phyloP scores from a whole-genome alignment of 2,888 invertebrate genomes.

The Pimpla rufipes region DNA sequence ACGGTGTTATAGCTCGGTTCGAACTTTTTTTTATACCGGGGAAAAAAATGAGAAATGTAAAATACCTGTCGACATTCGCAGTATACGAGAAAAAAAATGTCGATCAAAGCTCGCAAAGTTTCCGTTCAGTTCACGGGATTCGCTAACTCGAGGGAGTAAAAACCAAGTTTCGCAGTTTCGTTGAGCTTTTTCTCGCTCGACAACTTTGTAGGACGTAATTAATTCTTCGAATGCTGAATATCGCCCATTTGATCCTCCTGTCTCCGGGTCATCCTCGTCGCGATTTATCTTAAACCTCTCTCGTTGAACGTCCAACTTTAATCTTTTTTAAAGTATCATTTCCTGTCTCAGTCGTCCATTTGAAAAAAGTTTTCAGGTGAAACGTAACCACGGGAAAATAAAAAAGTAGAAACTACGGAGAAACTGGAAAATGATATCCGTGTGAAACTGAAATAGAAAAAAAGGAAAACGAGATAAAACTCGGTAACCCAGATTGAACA shows the following conservation, averaged over 20 bases:
- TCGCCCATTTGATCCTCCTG: neutral
- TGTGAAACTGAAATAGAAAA: too few species aligned
- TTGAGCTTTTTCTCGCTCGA: neutral
- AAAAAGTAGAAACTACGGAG: neutral
- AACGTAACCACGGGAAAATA: neutral
- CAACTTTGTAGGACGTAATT: slow-evolving; percentile 15
- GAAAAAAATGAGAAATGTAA: slow-evolving; percentile 8
- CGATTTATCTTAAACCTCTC: neutral
- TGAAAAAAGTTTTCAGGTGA: neutral
- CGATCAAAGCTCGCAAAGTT: slow-evolving; percentile 40
- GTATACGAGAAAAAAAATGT: slow-evolving; percentile 34
- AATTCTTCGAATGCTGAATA: slow-evolving; percentile 18
- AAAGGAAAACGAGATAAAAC: neutral
- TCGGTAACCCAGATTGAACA: neutral
- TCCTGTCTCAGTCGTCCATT: neutral
- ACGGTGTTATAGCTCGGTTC: neutral
- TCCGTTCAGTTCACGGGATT: neutral
- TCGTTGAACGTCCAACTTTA: neutral
- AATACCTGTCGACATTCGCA: neutral
- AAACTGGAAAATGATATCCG: too few species aligned
- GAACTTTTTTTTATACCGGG: neutral
- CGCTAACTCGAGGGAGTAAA: neutral
- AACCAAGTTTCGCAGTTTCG: slow-evolving; percentile 43
- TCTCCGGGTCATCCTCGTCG: neutral
- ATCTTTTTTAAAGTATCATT: neutral